phyloP scores from a whole-genome alignment of 2,113 vertebrate species.

The Semnornis frantzii region DNA sequence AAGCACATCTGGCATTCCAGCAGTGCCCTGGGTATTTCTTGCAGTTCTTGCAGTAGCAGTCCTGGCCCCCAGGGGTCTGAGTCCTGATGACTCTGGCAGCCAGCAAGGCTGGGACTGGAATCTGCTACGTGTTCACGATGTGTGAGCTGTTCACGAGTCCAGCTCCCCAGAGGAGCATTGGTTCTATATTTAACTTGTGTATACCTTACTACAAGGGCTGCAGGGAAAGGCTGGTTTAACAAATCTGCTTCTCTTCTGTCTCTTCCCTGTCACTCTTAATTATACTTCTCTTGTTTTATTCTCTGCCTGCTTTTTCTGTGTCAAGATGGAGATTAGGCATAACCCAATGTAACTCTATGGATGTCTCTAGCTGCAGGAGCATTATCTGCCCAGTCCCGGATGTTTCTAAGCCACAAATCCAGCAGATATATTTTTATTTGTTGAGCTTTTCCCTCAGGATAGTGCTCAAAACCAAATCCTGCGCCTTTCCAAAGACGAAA shows the following conservation, averaged over 20 bases:
- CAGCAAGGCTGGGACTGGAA: background rate
- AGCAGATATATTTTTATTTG: background rate
- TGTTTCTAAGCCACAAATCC: background rate
- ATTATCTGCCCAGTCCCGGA: background rate
- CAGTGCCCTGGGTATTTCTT: too few species aligned
- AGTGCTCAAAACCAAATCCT: background rate
- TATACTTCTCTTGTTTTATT: background rate
- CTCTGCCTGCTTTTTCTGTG: background rate
- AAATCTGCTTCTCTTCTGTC: background rate
- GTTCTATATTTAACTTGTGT: conserved; percentile 30
- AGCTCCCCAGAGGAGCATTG: background rate
- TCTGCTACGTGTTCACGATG: background rate
- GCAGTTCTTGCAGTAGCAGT: too few species aligned
- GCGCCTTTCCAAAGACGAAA: background rate
- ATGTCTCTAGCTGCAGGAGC: background rate
- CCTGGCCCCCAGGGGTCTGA: too few species aligned
- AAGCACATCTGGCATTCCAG: too few species aligned
- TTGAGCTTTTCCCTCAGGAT: background rate
- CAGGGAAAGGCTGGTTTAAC: background rate
- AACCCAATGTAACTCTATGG: background rate
- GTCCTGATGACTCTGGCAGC: background rate
- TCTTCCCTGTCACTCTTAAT: background rate
- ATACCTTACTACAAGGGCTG: background rate
- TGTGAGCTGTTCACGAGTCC: background rate
- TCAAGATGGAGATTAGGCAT: background rate